Conservation (phyloP, 2,797 vertebrate genomes). For the Periparus ater region DNA sequence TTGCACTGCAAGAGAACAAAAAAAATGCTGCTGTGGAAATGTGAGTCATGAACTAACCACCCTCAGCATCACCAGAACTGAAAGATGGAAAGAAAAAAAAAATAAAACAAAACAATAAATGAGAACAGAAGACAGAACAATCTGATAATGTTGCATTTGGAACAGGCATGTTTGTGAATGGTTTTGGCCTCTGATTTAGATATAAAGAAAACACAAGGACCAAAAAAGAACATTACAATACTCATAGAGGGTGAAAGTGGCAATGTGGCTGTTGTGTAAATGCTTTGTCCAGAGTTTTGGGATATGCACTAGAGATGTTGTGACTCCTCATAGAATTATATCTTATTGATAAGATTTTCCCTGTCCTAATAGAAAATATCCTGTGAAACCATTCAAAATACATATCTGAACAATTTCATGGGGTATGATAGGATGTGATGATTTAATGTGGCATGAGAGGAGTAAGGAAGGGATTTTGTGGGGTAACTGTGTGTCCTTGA, state of each 20-base stretch:
- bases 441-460: not conserved
- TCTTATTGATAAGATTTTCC: not conserved
- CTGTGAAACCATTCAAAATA: not conserved
- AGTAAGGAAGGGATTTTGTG: not conserved
- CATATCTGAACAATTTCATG: not conserved
- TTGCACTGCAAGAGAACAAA: not conserved
- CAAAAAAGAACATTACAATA: not conserved
- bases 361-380: not conserved
- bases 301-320: not conserved
- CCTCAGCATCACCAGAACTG: not conserved
- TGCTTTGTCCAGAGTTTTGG: not conserved
- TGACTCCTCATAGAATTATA: not conserved
- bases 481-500: not conserved
- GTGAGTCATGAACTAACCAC: not conserved
- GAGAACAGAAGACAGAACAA: not conserved
- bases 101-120: not conserved
- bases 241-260: not conserved
- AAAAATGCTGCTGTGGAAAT: not conserved
- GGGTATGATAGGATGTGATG: not conserved
- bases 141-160: not conserved
- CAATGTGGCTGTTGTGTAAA: not conserved
- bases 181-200: not conserved
- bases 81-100: not conserved
- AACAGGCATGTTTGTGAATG: not conserved
- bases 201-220: not conserved